phyloP scores from a whole-genome alignment of 2,113 vertebrate species.

The Eclectus roratus region DNA sequence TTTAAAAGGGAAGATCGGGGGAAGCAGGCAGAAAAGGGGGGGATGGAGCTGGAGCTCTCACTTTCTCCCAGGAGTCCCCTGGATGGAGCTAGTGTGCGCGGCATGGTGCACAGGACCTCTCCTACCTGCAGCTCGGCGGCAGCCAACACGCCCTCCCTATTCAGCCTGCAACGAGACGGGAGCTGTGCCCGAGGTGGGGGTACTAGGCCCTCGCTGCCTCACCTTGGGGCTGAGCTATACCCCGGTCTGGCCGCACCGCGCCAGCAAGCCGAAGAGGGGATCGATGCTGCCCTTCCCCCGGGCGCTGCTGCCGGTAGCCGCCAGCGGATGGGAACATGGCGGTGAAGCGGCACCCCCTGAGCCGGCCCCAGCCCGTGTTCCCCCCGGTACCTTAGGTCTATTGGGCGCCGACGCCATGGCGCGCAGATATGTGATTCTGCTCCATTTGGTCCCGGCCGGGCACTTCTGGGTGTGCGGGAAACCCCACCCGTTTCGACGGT shows the following conservation, averaged over 20 bases:
- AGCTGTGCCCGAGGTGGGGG: neutral
- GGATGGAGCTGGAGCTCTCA: slow-evolving; percentile 11
- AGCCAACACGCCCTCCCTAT: slow-evolving; percentile 85
- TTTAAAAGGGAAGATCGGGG: neutral
- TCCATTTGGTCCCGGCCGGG: neutral
- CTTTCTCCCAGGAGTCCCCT: slow-evolving; percentile 77
- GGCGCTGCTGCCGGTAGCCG: neutral
- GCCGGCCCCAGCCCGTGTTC: too few relatives aligned
- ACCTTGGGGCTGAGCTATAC: slow-evolving; percentile 86
- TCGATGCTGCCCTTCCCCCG: neutral
- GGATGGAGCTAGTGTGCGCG: slow-evolving; percentile 77
- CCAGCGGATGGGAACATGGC: neutral
- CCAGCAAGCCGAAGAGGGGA: slow-evolving; percentile 72
- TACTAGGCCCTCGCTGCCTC: neutral
- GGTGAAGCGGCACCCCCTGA: too few relatives aligned
- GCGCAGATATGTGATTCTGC: neutral
- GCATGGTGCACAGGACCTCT: slow-evolving; percentile 81
- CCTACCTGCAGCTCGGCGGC: slow-evolving; percentile 78
- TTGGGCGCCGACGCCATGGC: slow-evolving; percentile 63
- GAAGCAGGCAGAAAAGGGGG: too few relatives aligned
- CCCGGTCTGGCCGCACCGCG: slow-evolving; percentile 79
- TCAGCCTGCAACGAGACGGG: slow-evolving; percentile 63
- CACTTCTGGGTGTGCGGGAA: neutral
- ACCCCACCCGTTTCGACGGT: neutral
- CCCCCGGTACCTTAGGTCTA: neutral